A percentile compares a stretch with the other conserved stretches of the same genome.
These are phyloP conservation scores for Trigoniulus corallinus DNA, from an alignment of 1,140 invertebrate genomes.

Conservation along the genomic window DNA sequence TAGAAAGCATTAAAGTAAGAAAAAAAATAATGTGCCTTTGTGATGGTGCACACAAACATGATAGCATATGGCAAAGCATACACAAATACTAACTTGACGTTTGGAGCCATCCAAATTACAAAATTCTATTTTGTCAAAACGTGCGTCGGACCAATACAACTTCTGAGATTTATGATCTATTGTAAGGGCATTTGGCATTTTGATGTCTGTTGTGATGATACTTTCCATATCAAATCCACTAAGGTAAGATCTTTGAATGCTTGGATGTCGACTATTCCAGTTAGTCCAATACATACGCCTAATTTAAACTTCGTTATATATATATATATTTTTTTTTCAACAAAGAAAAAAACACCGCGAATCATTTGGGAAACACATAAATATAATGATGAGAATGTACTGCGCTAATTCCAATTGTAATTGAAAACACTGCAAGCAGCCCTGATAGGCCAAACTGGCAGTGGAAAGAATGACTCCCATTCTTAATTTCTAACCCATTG, in stretches of 20 bases:
- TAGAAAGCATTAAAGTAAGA: background rate
- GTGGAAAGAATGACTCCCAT: too few species aligned
- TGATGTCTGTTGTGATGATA: constrained; percentile 55
- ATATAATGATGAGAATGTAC: too few species aligned
- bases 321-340: too few species aligned
- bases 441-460: too few species aligned
- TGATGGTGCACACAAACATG: too few species aligned
- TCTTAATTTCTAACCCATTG: too few species aligned
- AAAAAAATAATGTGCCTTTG: background rate
- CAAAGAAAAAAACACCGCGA: background rate
- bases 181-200: constrained; percentile 65
- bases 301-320: too few species aligned
- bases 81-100: constrained; percentile 38
- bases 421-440: too few species aligned
- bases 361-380: background rate
- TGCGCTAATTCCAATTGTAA: too few species aligned
- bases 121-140: constrained; percentile 57
- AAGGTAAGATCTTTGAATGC: constrained; percentile 50
- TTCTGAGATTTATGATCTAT: constrained; percentile 51
- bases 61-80: constrained; percentile 7
- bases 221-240: constrained; percentile 43
- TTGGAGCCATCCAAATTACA: constrained; percentile 64
- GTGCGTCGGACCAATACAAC: constrained; percentile 39
- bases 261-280: constrained; percentile 50
- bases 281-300: constrained; percentile 63